Evolutionary conservation across 2,888 invertebrate genomes (phyloP).

Genomic region (Dynastes tityus): DNA sequence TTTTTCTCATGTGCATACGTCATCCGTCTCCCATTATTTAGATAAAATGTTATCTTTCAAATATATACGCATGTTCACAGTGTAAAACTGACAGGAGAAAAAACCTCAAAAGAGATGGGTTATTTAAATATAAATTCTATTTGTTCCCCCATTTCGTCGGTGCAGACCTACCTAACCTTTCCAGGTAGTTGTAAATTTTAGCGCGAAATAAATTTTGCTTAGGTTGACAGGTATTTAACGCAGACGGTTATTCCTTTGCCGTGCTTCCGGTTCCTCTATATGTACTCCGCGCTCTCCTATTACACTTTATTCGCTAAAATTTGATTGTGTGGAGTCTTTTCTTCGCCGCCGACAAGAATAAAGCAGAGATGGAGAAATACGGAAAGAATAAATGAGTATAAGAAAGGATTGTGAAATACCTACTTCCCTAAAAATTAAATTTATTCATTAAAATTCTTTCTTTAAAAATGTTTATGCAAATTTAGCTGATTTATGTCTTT

Average conservation of each 20-base stretch:
- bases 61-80: background rate
- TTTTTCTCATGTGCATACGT: background rate
- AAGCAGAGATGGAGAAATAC: background rate
- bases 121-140: conserved; percentile 17
- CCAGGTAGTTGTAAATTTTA: conserved; percentile 20
- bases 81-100: conserved; percentile 7
- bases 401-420: background rate
- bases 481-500: background rate
- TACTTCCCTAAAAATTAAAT: conserved; percentile 10
- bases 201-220: conserved; percentile 33
- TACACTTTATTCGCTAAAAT: conserved; percentile 9
- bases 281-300: background rate
- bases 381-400: background rate
- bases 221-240: conserved; percentile 38
- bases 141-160: background rate
- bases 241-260: conserved; percentile 30
- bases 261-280: conserved; percentile 5
- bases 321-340: background rate
- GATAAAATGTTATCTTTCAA: background rate
- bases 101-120: background rate
- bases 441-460: conserved; percentile 16
- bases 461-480: background rate
- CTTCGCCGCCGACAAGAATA: background rate
- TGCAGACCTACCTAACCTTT: background rate
- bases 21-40: background rate